Percentiles rank a stretch among this genome's conserved stretches.
Evolutionary conservation across 2,888 invertebrate genomes (phyloP).

Genomic region (Pandemis heparana): DNA sequence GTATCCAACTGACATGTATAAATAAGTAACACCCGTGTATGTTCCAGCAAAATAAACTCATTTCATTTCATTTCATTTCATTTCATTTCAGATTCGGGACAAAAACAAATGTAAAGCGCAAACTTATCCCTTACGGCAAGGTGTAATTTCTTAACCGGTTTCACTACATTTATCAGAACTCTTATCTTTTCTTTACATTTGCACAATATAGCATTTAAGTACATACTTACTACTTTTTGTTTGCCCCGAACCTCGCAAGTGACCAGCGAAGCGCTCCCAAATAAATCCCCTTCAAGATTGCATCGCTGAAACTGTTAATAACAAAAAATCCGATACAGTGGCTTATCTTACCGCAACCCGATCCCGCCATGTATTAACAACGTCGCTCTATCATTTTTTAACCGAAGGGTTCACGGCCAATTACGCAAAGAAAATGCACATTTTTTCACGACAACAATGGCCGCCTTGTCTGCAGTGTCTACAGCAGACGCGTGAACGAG

Average conservation of each 20-base stretch:
- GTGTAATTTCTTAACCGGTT: no score
- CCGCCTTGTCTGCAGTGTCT: slow-evolving; percentile 58
- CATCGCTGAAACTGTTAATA: background rate
- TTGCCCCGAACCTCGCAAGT: background rate
- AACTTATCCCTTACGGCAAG: no score
- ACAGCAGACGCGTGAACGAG: slow-evolving; percentile 64
- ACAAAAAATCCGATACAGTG: background rate
- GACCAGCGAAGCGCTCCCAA: background rate
- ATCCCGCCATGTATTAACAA: slow-evolving; percentile 20
- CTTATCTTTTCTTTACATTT: no score
- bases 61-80: no score
- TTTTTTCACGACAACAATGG: slow-evolving; percentile 65
- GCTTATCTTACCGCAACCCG: background rate
- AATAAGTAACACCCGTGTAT: no score
- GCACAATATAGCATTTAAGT: no score
- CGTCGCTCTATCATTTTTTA: slow-evolving; percentile 39
- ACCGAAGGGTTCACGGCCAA: slow-evolving; percentile 66
- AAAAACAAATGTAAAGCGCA: no score
- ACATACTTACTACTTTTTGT: no score
- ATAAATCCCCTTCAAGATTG: background rate
- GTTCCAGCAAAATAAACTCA: no score
- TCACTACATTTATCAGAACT: no score
- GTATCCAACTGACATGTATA: no score
- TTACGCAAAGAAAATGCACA: slow-evolving; percentile 72
- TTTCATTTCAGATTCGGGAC: no score